These are phyloP conservation scores for Cotesia typhae DNA, from an alignment of 1,140 invertebrate species.

Conservation along the genomic window DNA sequence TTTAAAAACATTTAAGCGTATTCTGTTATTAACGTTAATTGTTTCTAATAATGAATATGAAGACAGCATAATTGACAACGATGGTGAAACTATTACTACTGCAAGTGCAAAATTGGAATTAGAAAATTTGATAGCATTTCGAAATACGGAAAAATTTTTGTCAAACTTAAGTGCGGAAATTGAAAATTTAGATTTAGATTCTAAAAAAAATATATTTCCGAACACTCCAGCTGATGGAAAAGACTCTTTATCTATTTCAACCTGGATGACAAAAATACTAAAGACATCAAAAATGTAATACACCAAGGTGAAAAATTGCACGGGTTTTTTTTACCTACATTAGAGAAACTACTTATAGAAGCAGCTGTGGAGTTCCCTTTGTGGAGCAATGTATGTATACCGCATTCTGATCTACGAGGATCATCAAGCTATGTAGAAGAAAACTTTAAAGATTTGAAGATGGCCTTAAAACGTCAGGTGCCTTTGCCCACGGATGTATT, in stretches of 20 bases:
- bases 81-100: not conserved
- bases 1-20: constrained; percentile 3
- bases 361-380: constrained; percentile 1
- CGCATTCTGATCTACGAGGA: constrained; percentile 4
- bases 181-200: not conserved
- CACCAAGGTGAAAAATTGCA: constrained; percentile 3
- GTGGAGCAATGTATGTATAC: not conserved
- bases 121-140: not conserved
- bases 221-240: not conserved
- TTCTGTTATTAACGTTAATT: constrained; percentile 6
- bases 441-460: constrained; percentile 11
- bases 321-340: not conserved
- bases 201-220: not conserved
- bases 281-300: constrained; percentile 1
- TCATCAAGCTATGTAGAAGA: constrained; percentile 1
- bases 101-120: not conserved
- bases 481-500: not conserved
- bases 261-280: not conserved
- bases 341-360: constrained; percentile 9
- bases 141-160: constrained; percentile 2
- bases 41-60: not conserved
- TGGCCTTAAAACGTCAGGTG: constrained; percentile 4
- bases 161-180: not conserved
- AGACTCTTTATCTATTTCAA: constrained; percentile 4
- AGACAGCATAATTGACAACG: not conserved